Evolutionary conservation across 2,888 invertebrate species (phyloP).

Genomic region (Nephrotoma flavescens): DNA sequence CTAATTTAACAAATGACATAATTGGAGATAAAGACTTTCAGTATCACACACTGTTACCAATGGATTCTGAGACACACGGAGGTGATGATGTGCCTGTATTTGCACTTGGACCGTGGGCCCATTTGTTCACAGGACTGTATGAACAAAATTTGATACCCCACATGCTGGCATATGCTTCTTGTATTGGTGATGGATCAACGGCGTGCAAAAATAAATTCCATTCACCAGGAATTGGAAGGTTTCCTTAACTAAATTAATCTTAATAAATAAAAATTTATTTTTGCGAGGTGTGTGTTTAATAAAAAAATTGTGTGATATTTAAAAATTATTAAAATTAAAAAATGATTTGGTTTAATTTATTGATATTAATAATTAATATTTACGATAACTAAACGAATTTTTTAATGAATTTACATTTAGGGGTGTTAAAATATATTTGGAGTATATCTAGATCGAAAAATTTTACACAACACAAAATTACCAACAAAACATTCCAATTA

Average conservation of each 20-base stretch:
- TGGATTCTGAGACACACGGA: slow-evolving; percentile 53
- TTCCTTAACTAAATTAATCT: neutral
- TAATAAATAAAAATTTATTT: neutral
- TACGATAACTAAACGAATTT: no score
- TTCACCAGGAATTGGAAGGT: neutral
- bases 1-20: slow-evolving; percentile 9
- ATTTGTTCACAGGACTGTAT: slow-evolving; percentile 41
- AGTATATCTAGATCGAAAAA: no score
- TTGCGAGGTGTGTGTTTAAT: neutral
- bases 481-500: no score
- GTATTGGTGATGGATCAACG: slow-evolving; percentile 21
- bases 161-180: slow-evolving; percentile 28
- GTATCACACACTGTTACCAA: slow-evolving; percentile 46
- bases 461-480: no score
- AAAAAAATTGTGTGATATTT: neutral
- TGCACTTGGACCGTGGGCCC: slow-evolving; percentile 45
- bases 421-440: no score
- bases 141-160: slow-evolving; percentile 45
- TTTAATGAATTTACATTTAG: no score
- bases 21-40: slow-evolving; percentile 26
- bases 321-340: neutral
- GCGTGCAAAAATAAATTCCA: neutral
- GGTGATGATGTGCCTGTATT: slow-evolving; percentile 67
- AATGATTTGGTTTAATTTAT: no score
- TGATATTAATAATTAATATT: no score